Conservation (phyloP, 2,113 vertebrate species). For the Numenius arquata region DNA sequence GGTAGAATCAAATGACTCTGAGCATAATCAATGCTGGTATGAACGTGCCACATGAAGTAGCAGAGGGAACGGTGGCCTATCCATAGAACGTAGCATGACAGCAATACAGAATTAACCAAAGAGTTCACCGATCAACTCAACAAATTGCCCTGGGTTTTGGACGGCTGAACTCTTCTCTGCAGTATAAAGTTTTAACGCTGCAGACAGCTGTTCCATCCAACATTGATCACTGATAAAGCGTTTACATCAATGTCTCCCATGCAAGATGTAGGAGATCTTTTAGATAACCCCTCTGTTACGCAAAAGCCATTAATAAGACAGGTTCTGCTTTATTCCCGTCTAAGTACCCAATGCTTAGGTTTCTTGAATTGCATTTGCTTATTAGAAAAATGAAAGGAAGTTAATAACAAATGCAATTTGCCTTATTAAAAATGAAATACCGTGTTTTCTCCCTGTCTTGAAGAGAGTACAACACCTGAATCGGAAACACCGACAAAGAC, state of each 20-base stretch:
- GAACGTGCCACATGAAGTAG: neutral
- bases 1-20: neutral
- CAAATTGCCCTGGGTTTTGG: neutral
- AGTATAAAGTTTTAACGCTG: neutral
- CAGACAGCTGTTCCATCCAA: neutral
- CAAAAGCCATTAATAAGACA: too few relatives aligned
- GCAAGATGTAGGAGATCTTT: too few relatives aligned
- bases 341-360: neutral
- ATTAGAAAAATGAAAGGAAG: neutral
- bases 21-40: too few relatives aligned
- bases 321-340: neutral
- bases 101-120: neutral
- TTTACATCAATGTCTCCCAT: neutral
- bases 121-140: neutral
- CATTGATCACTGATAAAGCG: neutral
- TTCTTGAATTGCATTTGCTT: neutral
- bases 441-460: neutral
- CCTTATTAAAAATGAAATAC: neutral
- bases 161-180: neutral
- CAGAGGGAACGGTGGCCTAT: neutral
- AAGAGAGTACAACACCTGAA: neutral
- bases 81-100: neutral
- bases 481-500: rapidly evolving
- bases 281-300: neutral
- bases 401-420: neutral